These are phyloP conservation scores for Acanthococcus lagerstroemiae DNA, from an alignment of 2,888 invertebrate species.

Conservation along the genomic window DNA sequence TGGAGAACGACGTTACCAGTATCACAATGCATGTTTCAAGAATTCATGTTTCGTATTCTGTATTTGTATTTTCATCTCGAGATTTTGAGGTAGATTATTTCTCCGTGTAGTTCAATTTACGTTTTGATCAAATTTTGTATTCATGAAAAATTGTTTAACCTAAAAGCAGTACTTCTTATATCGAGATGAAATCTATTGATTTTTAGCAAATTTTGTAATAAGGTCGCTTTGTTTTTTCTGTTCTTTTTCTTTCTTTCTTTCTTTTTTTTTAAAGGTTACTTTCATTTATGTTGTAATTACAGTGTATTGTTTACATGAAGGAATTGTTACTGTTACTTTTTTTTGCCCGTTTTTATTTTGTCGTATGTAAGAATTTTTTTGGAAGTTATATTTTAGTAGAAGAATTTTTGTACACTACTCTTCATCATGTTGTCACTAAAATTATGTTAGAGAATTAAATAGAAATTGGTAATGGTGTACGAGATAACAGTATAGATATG, in stretches of 20 bases:
- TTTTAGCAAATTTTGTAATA: neutral
- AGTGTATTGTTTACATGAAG: neutral
- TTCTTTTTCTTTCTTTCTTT: neutral
- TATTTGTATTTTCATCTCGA: neutral
- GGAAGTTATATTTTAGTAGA: slow-evolving; percentile 4
- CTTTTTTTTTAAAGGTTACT: slow-evolving; percentile 8
- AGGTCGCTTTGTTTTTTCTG: neutral
- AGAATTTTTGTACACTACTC: slow-evolving; percentile 21
- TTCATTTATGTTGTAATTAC: neutral
- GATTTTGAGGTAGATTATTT: neutral
- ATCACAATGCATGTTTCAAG: neutral
- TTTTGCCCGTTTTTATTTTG: slow-evolving; percentile 4
- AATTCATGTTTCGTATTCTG: neutral
- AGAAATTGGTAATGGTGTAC: neutral
- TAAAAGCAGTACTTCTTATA: neutral
- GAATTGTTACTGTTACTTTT: neutral
- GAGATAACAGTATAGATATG: neutral
- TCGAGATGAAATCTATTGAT: slow-evolving; percentile 1
- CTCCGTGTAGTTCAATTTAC: neutral
- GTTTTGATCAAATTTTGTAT: neutral
- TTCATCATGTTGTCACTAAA: slow-evolving; percentile 24
- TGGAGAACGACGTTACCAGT: neutral
- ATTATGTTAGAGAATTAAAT: neutral
- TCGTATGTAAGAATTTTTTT: slow-evolving; percentile 1
- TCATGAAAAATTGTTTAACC: neutral